Evolutionary conservation across 2,113 vertebrate species (phyloP).

Genomic region (Piliocolobus tephrosceles): DNA sequence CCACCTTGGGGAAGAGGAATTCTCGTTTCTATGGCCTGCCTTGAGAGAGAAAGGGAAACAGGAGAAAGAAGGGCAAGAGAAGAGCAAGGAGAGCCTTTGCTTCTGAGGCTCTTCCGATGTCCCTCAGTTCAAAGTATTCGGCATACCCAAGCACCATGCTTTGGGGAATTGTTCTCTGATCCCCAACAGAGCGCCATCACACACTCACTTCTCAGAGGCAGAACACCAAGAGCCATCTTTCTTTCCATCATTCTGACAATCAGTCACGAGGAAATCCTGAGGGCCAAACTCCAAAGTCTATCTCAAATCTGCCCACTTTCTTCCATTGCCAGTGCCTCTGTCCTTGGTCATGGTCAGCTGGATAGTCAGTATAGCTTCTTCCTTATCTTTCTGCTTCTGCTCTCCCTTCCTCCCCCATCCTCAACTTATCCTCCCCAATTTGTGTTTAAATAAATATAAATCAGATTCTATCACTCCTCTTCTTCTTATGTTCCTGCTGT

Average conservation of each 20-base stretch:
- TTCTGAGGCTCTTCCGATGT: neutral
- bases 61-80: neutral
- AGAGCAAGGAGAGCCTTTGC: neutral
- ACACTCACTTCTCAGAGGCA: neutral
- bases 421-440: neutral
- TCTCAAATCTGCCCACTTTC: neutral
- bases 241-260: neutral
- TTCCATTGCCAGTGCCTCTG: neutral
- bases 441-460: neutral
- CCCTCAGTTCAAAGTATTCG: neutral
- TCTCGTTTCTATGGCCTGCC: neutral
- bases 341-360: neutral
- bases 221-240: neutral
- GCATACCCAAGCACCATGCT: neutral
- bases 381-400: neutral
- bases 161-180: neutral
- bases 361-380: neutral
- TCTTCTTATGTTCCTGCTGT: neutral
- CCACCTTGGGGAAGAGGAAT: neutral
- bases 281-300: neutral
- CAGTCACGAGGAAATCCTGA: neutral
- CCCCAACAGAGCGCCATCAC: neutral
- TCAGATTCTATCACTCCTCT: neutral
- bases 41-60: neutral
- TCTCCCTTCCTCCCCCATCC: too few relatives aligned